Conservation (phyloP, 2,113 vertebrate species). For the Eurystomus gularis region DNA sequence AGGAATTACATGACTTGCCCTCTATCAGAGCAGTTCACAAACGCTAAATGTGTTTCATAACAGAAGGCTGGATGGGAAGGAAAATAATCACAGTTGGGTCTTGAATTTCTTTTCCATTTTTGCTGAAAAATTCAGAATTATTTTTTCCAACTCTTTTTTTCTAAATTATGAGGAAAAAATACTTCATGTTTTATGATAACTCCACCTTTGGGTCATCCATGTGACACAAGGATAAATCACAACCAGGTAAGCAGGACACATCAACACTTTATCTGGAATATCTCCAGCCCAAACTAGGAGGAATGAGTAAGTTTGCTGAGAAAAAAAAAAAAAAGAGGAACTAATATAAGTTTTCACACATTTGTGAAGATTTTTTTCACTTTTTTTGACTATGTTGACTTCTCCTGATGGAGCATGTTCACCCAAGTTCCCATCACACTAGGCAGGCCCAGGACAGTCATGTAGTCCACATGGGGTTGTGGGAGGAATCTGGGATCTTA, state of each 20-base stretch:
- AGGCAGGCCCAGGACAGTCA: neutral
- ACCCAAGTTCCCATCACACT: neutral
- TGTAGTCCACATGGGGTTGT: neutral
- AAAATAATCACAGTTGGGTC: neutral
- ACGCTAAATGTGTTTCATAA: slow-evolving; percentile 32
- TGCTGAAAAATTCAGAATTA: neutral
- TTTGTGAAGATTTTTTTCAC: neutral
- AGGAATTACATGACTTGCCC: neutral
- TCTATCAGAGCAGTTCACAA: slow-evolving; percentile 11
- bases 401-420: neutral
- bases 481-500: neutral
- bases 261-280: neutral
- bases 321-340: neutral
- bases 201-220: neutral
- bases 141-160: neutral
- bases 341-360: neutral
- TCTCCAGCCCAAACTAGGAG: neutral
- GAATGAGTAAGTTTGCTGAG: neutral
- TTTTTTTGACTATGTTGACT: neutral
- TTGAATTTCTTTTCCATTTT: neutral
- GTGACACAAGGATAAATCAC: neutral
- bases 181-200: neutral
- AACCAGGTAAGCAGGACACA: neutral
- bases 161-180: neutral
- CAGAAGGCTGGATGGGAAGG: neutral